Evolutionary conservation across 2,113 vertebrate species (phyloP).

Genomic region (Tenebrosternarchus preto): DNA sequence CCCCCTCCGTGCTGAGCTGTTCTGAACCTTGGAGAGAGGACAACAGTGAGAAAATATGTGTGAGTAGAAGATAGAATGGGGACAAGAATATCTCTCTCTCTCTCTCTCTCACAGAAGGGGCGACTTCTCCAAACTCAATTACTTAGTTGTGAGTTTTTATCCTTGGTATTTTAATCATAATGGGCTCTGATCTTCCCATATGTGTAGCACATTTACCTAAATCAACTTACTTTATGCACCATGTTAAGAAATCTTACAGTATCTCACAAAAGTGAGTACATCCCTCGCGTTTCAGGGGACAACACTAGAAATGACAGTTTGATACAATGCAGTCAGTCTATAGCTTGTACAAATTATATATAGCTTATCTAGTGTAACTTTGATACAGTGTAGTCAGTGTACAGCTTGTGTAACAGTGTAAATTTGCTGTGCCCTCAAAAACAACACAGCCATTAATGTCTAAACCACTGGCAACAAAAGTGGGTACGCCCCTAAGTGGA

Average conservation of each 20-base stretch:
- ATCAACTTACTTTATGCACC: constrained; percentile 10
- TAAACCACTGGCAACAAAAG: too few species aligned
- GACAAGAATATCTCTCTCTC: not conserved
- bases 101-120: not conserved
- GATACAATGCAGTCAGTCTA: too few species aligned
- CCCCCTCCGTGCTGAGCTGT: constrained; percentile 24
- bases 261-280: too few species aligned
- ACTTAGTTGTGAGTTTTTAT: not conserved
- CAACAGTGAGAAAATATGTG: not conserved
- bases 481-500: too few species aligned
- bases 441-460: too few species aligned
- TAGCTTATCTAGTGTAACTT: too few species aligned
- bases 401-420: too few species aligned
- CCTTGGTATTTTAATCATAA: constrained; percentile 2
- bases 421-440: too few species aligned
- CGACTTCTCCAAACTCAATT: constrained; percentile 6
- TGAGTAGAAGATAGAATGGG: constrained; percentile 23
- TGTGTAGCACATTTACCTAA: not conserved
- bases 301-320: too few species aligned
- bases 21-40: constrained; percentile 45
- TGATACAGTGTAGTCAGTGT: too few species aligned
- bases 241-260: not conserved
- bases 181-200: not conserved
- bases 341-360: too few species aligned
- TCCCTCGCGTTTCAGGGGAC: too few species aligned